Percentiles rank a stretch among this genome's conserved stretches.
These are phyloP conservation scores for Etia nguti DNA, from an alignment of 2,113 vertebrate genomes.

Conservation along the genomic window DNA sequence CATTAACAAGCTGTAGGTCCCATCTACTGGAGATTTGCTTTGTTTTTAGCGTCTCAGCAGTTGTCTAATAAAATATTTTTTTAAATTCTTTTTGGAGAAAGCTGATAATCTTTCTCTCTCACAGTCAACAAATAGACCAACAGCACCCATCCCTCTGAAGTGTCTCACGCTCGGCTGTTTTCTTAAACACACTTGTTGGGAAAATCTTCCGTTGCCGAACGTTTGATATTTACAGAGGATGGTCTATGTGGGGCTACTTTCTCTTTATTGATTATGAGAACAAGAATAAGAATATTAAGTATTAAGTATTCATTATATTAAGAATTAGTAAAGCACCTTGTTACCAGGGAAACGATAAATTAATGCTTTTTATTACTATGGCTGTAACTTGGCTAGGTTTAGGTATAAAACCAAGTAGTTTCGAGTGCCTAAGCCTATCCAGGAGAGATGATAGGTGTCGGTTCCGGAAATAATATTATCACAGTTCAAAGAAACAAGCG, in stretches of 20 bases:
- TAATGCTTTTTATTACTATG: background rate
- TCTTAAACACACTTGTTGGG: background rate
- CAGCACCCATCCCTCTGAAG: background rate
- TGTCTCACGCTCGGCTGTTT: background rate
- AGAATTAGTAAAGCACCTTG: background rate
- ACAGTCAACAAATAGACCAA: background rate
- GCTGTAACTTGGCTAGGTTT: background rate
- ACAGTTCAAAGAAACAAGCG: background rate
- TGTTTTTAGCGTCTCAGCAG: background rate
- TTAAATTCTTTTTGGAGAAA: background rate
- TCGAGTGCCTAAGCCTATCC: background rate
- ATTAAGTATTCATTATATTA: background rate
- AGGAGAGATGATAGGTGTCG: background rate
- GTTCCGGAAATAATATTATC: background rate
- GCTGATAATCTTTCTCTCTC: background rate
- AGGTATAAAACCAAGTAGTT: background rate
- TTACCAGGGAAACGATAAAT: background rate
- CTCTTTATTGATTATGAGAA: background rate
- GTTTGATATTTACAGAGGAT: background rate
- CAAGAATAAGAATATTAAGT: background rate
- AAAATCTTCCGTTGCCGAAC: background rate
- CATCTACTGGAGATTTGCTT: background rate
- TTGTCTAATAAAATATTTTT: background rate
- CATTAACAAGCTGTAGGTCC: background rate
- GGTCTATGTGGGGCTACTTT: rapidly evolving